Conservation (phyloP, 2,113 vertebrate species). For the Oreochromis spilurus region DNA sequence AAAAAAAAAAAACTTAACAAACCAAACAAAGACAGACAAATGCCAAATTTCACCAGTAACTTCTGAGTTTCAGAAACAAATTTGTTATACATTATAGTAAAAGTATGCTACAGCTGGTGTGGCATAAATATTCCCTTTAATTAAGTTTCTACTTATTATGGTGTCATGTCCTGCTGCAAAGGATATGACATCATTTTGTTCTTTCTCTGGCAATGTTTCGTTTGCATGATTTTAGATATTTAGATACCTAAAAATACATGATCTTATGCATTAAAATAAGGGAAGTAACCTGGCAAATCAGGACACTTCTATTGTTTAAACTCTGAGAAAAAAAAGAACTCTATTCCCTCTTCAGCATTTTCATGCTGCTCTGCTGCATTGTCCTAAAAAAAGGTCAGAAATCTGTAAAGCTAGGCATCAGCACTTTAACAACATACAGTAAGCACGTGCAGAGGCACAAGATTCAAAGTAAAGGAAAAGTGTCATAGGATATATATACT, state of each 20-base stretch:
- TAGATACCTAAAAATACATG: neutral
- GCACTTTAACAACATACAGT: neutral
- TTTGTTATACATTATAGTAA: neutral
- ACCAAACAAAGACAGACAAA: neutral
- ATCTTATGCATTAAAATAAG: neutral
- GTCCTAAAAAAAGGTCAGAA: neutral
- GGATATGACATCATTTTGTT: neutral
- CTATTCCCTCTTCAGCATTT: neutral
- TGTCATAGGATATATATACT: neutral
- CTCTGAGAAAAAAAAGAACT: rapidly evolving
- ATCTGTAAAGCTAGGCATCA: neutral
- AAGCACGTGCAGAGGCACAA: neutral
- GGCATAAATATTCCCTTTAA: neutral
- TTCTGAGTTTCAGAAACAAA: neutral
- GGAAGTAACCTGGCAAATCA: neutral
- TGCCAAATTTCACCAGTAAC: neutral
- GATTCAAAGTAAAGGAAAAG: neutral
- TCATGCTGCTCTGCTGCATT: neutral
- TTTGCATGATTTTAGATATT: neutral
- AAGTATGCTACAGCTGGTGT: neutral
- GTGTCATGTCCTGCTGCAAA: neutral
- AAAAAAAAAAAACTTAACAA: neutral
- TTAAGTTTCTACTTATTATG: neutral
- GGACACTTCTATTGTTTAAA: neutral
- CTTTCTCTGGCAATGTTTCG: neutral